Evolutionary conservation across 2,113 vertebrate genomes (phyloP), one percentile per base, ranked within the genome.

Genomic region (Orcinus orca): DNA sequence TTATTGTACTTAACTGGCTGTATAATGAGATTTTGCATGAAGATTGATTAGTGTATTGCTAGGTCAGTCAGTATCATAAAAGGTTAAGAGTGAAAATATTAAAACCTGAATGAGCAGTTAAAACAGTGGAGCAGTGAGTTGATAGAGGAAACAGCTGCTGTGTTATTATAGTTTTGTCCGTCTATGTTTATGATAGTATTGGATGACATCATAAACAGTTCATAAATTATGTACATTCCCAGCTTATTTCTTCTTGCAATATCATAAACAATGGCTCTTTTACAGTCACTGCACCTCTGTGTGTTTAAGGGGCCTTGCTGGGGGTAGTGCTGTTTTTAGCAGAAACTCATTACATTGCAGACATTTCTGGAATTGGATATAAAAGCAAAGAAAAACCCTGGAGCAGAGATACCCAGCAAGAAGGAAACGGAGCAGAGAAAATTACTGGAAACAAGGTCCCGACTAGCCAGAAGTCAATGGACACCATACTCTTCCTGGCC

Each of bases 191-290:
- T 81, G 60, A 41, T 88, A 68, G 21, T 85, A 73, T 85, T 82
- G 44, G 50, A 93, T 79, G 71, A 70, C 21, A 86, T 95, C 83
- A 96, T 70, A 97, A 68, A 70, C 84, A 95, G 60, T 95, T 90
- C 60, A 65, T 91, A 95, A 97, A 96, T 88, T 90, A 84, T 85
- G 84, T 36, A 79, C 5, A 93, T 82, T 95, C 33, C 36, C 41
- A 92, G 33, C 13, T 96, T 92, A 87, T 96, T 90, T 88, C 86
- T 98, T 55, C 63, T 26, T 88, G 82, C 90, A 92, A 60, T 94
- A 47, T 79, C 62, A 29, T 89, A 87, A 96, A 31, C 14, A 90
- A 20, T 85, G 20, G 18, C 74, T 82, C 11, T 85, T 93, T 95
- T 83, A 36, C 63, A 94, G 25, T 93, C 50, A 89, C 3, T 83